phyloP scores from a whole-genome alignment of 2,888 invertebrate species.

The Acrocyrtus sp. region DNA sequence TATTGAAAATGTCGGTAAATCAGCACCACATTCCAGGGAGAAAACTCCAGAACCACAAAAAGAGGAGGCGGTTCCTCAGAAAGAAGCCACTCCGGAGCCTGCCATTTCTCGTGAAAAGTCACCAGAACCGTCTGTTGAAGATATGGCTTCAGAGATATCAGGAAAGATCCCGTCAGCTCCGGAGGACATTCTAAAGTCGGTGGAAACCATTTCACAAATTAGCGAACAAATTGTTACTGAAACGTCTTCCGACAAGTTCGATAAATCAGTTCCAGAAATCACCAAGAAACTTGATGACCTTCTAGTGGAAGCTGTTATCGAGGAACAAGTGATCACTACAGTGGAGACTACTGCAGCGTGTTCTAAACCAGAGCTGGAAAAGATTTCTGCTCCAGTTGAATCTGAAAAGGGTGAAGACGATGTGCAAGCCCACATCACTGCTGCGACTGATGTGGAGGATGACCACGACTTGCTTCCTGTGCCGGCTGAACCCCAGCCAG shows the following conservation, averaged over 20 bases:
- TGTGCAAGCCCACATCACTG: slow-evolving; percentile 15
- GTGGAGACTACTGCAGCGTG: background rate
- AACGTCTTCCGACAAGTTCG: too few species aligned
- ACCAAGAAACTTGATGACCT: too few species aligned
- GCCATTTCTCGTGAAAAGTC: background rate
- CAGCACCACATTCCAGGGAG: background rate
- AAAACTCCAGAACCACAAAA: background rate
- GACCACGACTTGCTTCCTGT: background rate
- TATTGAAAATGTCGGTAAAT: background rate
- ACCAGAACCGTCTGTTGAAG: background rate
- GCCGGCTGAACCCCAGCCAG: slow-evolving; percentile 1
- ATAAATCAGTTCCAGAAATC: too few species aligned
- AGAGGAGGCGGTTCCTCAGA: background rate
- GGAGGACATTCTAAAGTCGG: too few species aligned
- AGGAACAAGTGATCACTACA: background rate
- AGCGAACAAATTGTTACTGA: too few species aligned
- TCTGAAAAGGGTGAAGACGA: background rate
- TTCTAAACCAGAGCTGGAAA: too few species aligned
- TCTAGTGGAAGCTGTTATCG: background rate
- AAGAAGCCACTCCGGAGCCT: background rate
- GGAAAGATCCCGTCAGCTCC: too few species aligned
- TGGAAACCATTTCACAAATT: too few species aligned
- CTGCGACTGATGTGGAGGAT: slow-evolving; percentile 26
- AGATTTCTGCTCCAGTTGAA: too few species aligned
- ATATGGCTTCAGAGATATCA: background rate